Evolutionary conservation across 1,140 invertebrate genomes (phyloP).

Genomic region (Ditylenchus dipsaci): DNA sequence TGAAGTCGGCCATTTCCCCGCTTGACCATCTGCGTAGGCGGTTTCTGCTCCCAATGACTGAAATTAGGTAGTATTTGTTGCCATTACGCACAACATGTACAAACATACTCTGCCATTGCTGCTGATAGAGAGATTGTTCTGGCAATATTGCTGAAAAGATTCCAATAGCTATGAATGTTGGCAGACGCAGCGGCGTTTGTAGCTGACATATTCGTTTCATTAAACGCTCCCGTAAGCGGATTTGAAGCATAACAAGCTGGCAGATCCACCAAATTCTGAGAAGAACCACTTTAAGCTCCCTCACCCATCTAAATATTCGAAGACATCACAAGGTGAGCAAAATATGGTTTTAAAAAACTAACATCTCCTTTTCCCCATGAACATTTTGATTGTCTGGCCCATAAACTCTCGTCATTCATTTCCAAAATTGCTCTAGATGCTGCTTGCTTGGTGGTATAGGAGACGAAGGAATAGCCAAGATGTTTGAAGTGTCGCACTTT

Average conservation of each 20-base stretch:
- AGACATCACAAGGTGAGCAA: not conserved
- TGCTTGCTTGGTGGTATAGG: conserved; percentile 88
- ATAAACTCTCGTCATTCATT: conserved; percentile 93
- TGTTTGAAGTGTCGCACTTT: conserved; percentile 98
- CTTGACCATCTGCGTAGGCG: no score
- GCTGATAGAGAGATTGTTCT: not conserved
- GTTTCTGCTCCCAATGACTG: no score
- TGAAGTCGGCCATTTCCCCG: no score
- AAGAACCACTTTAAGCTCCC: not conserved
- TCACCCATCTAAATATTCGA: not conserved
- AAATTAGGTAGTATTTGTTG: no score
- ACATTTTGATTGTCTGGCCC: conserved; percentile 89
- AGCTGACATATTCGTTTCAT: no score
- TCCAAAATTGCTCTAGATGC: conserved; percentile 94
- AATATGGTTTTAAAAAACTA: not conserved
- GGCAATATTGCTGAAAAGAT: not conserved
- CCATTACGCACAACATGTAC: not conserved
- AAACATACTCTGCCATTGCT: conserved; percentile 3
- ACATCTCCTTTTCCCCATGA: conserved; percentile 86
- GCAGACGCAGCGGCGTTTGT: not conserved
- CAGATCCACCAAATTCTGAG: not conserved
- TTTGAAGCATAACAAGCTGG: not conserved
- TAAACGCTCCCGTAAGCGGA: no score
- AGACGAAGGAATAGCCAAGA: conserved; percentile 95
- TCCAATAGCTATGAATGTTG: not conserved